Base-by-base conservation (phyloP, 2,888 invertebrate genomes). In the Agrilus cyanescens region DNA sequence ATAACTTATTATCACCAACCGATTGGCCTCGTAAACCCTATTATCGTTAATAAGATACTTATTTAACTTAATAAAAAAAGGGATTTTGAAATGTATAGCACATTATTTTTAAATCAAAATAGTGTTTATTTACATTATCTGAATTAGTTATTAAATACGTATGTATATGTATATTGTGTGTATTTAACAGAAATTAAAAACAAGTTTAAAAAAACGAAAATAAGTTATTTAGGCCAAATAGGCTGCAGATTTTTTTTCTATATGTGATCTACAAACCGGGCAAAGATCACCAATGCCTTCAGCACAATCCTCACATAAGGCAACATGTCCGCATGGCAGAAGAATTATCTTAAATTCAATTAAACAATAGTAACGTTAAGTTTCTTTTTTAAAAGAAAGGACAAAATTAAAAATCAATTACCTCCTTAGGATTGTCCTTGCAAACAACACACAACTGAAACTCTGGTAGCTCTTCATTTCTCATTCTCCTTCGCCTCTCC, bases 261-360 rank as follows among this genome's bases (percentile, higher is more conserved):
- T 85, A 46, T 60, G 58, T 50, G 76, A 70, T 51, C 90, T 72
- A 65, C 93, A 93, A 25, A 91, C 75, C 0, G 93, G 93, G 57
- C 93, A 93, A 39, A 65, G 65, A 45, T 75, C 72, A 12, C 67
- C 69, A 44, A 91, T 82, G 57, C 78, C 76, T 48, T 80, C 77
- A 2, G 71, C 63, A 61, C 93, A 93, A 62, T 90, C 86, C 62
- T 85, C 85, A 60, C 93, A 93, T 20, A 91, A 67, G 56, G 90
- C 90, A 5, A 91, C 85, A 62, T 93, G 93, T 0, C 91, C 91
- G 64, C 93, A 93, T 0, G 90, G 87, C 47, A 93, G 65, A 41
- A 91, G 66, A 53, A 91, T 85, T 32, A 89, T 81, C 79, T 82
- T 63, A 25, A 70, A 70, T 48, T 46, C 51, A 53, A 52, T 38